Base-by-base conservation (phyloP, 2,797 vertebrate genomes). In the Manis crassicaudata region DNA sequence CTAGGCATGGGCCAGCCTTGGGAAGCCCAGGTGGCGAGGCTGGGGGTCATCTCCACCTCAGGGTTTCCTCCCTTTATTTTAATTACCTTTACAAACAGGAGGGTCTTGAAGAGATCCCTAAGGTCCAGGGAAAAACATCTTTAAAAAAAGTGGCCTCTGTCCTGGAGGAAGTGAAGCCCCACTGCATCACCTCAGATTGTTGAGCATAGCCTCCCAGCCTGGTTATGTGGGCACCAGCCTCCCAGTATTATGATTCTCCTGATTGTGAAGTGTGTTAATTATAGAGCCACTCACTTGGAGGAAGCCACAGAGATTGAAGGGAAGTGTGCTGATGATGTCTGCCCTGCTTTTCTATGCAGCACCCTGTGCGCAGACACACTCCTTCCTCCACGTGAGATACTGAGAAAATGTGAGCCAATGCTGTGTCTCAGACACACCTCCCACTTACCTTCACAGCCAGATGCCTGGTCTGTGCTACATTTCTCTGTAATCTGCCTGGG, bases 61-160 rank as follows among this genome's bases (percentile, higher is more conserved):
- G 96, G 90, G 96, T 96, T 97, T 97, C 88, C 70, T 97, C 82
- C 77, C 96, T 92, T 97, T 97, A 96, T 92, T 97, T 97, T 97
- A 97, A 98, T 98, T 97, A 95, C 97, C 37, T 20, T 86, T 73
- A 90, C 46, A 90, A 37, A 75, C 80, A 58, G 85, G 85, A 79
- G 11, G 14, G 43, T 14, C n/a, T 90, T 90, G 5, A 62, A 70
- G 16, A 50, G 16, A 50, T 43, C 6, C 25, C 11, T 65, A 67
- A 63, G 29, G 18, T 32, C 21, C 12, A 81, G 11, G 77, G 54
- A 72, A 84, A 76, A 72, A 32, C 35, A 75, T 37, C 81, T 43
- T 81, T 68, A n/a, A 32, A 52, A 58, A 81, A 90, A 90, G 35
- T 84, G 2, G 43, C 37, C 17, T 80, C 56, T 23, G 17, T 86